Evolutionary conservation across 1,140 invertebrate species (phyloP), one percentile per base, ranked within the genome.

Genomic region (Drosophila repletoides): DNA sequence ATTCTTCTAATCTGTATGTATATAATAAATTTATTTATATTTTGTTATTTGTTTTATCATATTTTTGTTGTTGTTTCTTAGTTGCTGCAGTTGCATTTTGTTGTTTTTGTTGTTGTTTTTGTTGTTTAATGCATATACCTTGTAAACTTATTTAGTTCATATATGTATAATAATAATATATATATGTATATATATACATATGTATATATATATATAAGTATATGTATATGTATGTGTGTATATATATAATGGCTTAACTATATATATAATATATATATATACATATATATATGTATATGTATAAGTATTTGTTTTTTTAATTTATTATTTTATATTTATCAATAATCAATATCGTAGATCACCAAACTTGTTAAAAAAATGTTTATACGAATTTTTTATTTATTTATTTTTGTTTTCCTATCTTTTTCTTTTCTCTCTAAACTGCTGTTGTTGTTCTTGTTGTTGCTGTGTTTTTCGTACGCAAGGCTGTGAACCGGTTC

Each of bases 291-390:
- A 58, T 70, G 68, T 60, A 43, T 74, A 70, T n/a, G n/a, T n/a
- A n/a, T n/a, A n/a, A n/a, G n/a, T n/a, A n/a, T n/a, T 56, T 40
- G 33, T 45, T 56, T 48, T 38, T 43, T 61, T 75, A 34, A 59
- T 48, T 49, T 79, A 64, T 74, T 45, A 59, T 69, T 48, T 70
- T 63, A 63, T 72, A 73, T 72, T 81, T 83, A 83, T 86, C 71
- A 86, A 86, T 84, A 87, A 80, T 86, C 87, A 89, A 89, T 89
- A 89, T 89, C 86, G 76, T 88, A 89, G 80, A 89, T 89, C 87
- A 89, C 87, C 87, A 81, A 89, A 87, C 81, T 88, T 88, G 70
- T 87, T 88, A 86, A 88, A 84, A 86, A 86, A 86, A 83, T 88
- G 76, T 88, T 76, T 84, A 81, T 64, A 86, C 63, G 71, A 86